Percentiles rank a stretch among this genome's conserved stretches.
Conservation (phyloP, 1,140 invertebrate genomes). For the Oppia nitens region DNA sequence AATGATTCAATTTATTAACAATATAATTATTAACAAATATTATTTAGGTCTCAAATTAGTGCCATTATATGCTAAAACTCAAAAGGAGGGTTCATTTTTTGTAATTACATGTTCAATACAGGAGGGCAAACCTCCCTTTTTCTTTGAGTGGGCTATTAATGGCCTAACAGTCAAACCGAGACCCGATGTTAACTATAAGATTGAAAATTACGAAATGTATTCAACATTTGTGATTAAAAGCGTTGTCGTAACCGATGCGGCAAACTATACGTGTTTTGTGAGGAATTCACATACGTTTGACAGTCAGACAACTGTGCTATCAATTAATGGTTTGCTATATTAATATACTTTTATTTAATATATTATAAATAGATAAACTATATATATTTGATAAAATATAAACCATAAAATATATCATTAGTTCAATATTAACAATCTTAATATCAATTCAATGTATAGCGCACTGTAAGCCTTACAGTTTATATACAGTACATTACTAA, state of each 20-base stretch:
- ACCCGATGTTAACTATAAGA: neutral
- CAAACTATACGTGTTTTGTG: slow-evolving; percentile 6
- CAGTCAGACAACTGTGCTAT: neutral
- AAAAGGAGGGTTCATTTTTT: slow-evolving; percentile 2
- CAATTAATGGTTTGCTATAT: slow-evolving; percentile 7
- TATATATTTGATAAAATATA: neutral
- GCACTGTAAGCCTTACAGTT: too few species aligned
- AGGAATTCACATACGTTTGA: neutral
- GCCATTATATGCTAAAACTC: neutral
- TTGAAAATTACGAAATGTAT: neutral
- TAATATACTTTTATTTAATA: neutral
- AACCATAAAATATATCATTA: neutral
- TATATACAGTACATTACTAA: too few species aligned
- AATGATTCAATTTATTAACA: neutral
- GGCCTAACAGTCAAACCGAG: neutral
- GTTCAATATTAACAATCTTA: neutral
- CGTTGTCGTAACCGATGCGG: neutral
- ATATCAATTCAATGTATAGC: neutral
- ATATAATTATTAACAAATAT: neutral
- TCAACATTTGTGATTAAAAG: neutral
- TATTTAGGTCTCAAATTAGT: neutral
- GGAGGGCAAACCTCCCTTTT: neutral
- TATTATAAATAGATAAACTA: neutral
- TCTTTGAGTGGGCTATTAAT: slow-evolving; percentile 2
- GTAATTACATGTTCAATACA: neutral